A percentile compares a stretch with the other conserved stretches of the same genome.
phyloP scores from a whole-genome alignment of 2,888 invertebrate genomes.

The Drosophila conformis region DNA sequence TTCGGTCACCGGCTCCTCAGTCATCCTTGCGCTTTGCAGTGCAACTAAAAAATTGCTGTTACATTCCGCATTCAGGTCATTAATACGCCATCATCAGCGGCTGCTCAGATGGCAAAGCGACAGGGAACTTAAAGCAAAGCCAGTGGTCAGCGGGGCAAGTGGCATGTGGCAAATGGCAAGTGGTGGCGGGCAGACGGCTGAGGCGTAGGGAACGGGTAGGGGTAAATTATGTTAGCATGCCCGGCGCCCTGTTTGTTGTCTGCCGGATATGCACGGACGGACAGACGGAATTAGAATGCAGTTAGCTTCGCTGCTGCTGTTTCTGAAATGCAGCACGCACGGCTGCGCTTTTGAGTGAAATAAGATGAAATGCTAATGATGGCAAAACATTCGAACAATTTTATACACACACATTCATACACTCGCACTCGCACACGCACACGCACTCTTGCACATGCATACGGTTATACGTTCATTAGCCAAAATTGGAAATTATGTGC shows the following conservation, averaged over 20 bases:
- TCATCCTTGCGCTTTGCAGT: conserved; percentile 25
- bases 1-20: not conserved
- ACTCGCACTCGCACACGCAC: conserved; percentile 3
- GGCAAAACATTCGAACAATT: conserved; percentile 64
- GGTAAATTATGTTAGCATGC: conserved; percentile 40
- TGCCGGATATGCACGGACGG: conserved; percentile 66
- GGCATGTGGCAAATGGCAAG: conserved; percentile 26
- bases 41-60: conserved; percentile 56
- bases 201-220: not conserved
- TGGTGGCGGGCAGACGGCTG: not conserved
- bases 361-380: conserved; percentile 79
- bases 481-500: conserved; percentile 35
- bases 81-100: conserved; percentile 75
- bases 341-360: conserved; percentile 68
- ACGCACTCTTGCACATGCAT: not conserved
- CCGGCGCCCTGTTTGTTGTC: conserved; percentile 51
- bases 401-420: not conserved
- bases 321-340: conserved; percentile 74
- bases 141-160: conserved; percentile 17
- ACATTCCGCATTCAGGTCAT: conserved; percentile 79
- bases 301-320: conserved; percentile 30
- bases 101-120: conserved; percentile 12
- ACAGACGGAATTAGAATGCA: conserved; percentile 67
- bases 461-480: conserved; percentile 46
- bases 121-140: conserved; percentile 5